phyloP scores from a whole-genome alignment of 2,113 vertebrate species.

The Acanthisitta chloris region DNA sequence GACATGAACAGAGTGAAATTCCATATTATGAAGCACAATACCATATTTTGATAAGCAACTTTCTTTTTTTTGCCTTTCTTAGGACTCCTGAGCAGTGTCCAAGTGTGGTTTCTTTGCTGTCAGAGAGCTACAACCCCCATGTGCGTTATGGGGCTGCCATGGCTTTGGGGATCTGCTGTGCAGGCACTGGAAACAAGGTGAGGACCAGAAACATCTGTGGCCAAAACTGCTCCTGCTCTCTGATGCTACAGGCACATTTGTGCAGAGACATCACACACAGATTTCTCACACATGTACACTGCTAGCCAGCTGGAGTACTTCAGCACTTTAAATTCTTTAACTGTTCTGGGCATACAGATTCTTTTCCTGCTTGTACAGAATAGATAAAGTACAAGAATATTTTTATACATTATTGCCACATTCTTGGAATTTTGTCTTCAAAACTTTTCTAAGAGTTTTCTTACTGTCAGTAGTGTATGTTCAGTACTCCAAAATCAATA shows the following conservation, averaged over 20 bases:
- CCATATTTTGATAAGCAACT: background rate
- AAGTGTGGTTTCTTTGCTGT: constrained; percentile 94
- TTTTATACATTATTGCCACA: background rate
- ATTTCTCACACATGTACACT: background rate
- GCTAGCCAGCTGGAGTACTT: background rate
- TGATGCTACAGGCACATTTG: background rate
- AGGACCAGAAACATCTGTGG: background rate
- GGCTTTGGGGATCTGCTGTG: constrained; percentile 98
- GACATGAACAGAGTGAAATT: background rate
- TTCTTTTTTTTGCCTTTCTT: background rate
- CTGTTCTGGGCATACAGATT: background rate
- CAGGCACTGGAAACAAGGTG: constrained; percentile 97
- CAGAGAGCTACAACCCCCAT: constrained; percentile 98
- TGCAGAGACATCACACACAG: background rate
- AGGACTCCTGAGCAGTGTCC: constrained; percentile 98
- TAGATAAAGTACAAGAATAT: background rate
- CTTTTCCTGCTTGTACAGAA: background rate
- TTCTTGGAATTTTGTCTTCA: constrained; percentile 2
- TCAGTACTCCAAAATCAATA: background rate
- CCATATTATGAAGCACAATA: background rate
- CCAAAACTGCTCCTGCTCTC: background rate
- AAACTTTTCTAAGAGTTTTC: background rate
- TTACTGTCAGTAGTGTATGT: background rate
- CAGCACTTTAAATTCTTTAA: background rate
- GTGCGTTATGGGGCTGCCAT: constrained; percentile 97